Conservation (phyloP, 2,888 invertebrate genomes). For the Minunthozetes semirufus region DNA sequence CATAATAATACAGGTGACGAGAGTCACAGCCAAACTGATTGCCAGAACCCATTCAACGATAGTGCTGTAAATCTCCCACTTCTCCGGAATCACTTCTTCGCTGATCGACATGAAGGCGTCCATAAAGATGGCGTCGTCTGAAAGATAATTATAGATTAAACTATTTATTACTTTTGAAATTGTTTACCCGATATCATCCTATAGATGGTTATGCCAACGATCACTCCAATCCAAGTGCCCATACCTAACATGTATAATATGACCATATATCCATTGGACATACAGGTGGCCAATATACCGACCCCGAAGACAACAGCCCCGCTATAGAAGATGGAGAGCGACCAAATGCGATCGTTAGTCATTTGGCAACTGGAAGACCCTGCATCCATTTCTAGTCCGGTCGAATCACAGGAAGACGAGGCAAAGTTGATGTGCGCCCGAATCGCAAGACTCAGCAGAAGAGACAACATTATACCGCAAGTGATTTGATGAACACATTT, state of each 20-base stretch:
- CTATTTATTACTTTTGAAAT: not conserved
- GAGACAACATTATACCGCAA: not conserved
- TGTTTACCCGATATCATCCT: not conserved
- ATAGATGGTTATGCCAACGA: not conserved
- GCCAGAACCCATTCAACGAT: not conserved
- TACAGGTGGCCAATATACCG: not conserved
- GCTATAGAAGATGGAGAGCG: constrained; percentile 4
- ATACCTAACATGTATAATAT: not conserved
- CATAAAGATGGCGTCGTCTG: not conserved
- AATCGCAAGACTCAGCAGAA: not conserved
- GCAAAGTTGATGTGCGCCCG: not conserved
- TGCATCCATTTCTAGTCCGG: not conserved
- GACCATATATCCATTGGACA: not conserved
- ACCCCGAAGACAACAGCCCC: not conserved
- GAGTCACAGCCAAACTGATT: not conserved
- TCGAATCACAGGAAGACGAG: not conserved
- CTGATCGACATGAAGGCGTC: not conserved
- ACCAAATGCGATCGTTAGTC: not conserved
- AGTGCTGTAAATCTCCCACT: not conserved
- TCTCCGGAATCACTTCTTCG: not conserved
- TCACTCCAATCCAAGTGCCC: not conserved
- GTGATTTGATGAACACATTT: not conserved
- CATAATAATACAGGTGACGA: not conserved
- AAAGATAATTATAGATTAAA: not conserved
- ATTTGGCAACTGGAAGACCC: not conserved